Evolutionary conservation across 2,797 vertebrate genomes (phyloP), one percentile per base, ranked within the genome.

Genomic region (Acanthopagrus latus): DNA sequence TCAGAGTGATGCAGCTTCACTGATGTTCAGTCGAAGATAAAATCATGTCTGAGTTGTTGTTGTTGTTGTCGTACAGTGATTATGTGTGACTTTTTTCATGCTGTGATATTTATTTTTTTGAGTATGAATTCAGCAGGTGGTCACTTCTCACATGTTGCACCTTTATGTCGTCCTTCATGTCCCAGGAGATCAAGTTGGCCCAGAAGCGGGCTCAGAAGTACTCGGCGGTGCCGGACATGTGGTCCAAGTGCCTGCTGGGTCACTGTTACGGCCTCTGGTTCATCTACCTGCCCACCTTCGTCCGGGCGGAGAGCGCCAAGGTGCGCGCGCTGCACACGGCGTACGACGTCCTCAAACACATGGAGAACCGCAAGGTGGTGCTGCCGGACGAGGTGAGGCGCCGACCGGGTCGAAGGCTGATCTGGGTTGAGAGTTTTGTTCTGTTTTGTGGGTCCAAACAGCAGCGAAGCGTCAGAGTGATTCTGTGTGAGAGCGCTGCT

Each of bases 261-360:
- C 98, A 99, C 93, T 97, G 97, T 66, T 99, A 99, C 0, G 97
- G 97, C 0, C 95, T 99, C 46, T 99, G 98, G 98, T 99, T 99
- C 94, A 96, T 99, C 79, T 97, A 96, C 79, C 92, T 99, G 85
- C 98, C 98, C 70, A 96, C 97, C 0, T 97, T 95, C 0, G 97
- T 99, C 4, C 95, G 95, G 0, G 95, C 96, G 0, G 96, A 96
- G 1, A 90, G 84, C 3, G 92, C 93, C 56, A 97, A 98, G 85
- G 96, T 97, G 0, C 95, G 94, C 0, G 95, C 96, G 0, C 94
- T 99, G 41, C 97, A 98, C 78, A 90, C 95, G 0, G 97, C 98
- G 8, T 98, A 98, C 56, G 97, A 98, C 0, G 96, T 97, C 18
- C 96, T 99, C 46, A 97, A 97, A 38, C 95, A 97, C 93, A 97